Evolutionary conservation across 2,888 invertebrate genomes (phyloP).

Genomic region (Ypsolopha scabrella): DNA sequence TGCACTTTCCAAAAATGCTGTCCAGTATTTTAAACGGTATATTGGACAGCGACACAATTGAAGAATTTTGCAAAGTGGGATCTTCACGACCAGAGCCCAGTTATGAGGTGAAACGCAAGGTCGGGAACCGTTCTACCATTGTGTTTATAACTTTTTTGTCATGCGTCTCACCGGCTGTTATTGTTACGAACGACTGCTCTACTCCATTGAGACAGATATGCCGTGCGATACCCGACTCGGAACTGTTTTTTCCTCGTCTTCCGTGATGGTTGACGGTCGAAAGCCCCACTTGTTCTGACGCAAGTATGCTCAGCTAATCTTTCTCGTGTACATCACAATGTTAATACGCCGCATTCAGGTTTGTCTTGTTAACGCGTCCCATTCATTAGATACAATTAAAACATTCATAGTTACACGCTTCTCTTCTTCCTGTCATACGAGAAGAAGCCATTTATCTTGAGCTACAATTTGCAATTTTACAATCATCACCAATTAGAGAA

Average conservation of each 20-base stretch:
- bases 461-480: not conserved
- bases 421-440: slow-evolving; percentile 13
- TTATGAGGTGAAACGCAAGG: slow-evolving; percentile 52
- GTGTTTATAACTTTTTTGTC: slow-evolving; percentile 52
- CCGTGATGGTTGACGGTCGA: slow-evolving; percentile 46
- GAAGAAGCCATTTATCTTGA: not conserved
- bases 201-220: slow-evolving; percentile 53
- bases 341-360: slow-evolving; percentile 10
- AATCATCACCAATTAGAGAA: not conserved
- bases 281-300: slow-evolving; percentile 44
- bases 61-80: slow-evolving; percentile 35
- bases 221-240: slow-evolving; percentile 52
- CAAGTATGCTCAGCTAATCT: slow-evolving; percentile 24
- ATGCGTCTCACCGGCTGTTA: slow-evolving; percentile 49
- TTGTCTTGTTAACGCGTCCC: slow-evolving; percentile 22
- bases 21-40: slow-evolving; percentile 56
- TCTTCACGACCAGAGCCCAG: slow-evolving; percentile 53
- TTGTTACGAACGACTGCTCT: slow-evolving; percentile 46
- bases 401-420: slow-evolving; percentile 16
- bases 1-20: too few relatives aligned
- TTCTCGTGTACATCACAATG: not conserved
- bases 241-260: slow-evolving; percentile 32
- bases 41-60: slow-evolving; percentile 44
- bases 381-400: slow-evolving; percentile 16
- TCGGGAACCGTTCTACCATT: slow-evolving; percentile 47